phyloP scores from a whole-genome alignment of 2,113 vertebrate species.

The Chlorodrepanis virens region DNA sequence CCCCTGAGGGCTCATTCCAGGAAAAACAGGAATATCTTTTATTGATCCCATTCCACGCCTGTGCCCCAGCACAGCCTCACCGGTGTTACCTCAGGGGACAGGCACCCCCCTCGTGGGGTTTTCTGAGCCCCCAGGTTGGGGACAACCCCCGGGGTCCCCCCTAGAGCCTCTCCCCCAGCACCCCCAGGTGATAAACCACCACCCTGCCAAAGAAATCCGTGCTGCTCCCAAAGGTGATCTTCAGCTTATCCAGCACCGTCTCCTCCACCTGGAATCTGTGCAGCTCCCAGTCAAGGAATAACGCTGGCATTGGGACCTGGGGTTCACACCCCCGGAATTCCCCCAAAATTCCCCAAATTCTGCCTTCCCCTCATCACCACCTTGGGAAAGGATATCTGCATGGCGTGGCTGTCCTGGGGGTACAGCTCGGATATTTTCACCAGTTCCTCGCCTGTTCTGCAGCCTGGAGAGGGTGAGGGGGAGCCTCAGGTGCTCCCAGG shows the following conservation, averaged over 20 bases:
- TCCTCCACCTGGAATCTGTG: conserved; percentile 87
- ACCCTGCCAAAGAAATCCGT: conserved; percentile 93
- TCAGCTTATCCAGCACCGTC: conserved; percentile 79
- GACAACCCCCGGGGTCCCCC: neutral
- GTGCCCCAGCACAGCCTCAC: neutral
- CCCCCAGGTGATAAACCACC: conserved; percentile 86
- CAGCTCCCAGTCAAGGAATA: conserved; percentile 69
- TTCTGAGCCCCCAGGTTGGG: neutral
- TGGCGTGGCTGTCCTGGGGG: conserved; percentile 85
- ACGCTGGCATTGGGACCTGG: neutral
- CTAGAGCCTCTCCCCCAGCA: conserved; percentile 81
- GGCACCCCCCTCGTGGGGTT: neutral
- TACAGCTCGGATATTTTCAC: conserved; percentile 78
- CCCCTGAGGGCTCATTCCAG: fast-evolving
- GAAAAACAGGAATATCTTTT: neutral
- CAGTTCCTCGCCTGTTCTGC: conserved; percentile 62
- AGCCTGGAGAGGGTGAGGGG: conserved; percentile 67
- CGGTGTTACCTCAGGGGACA: fast-evolving
- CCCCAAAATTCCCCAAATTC: neutral
- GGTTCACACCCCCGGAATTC: neutral
- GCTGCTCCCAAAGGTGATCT: conserved; percentile 87
- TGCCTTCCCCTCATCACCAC: fast-evolving
- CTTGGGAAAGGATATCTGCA: conserved; percentile 90
- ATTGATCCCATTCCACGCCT: neutral
- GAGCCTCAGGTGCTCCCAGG: neutral